phyloP scores from a whole-genome alignment of 2,113 vertebrate genomes.

The Morone chrysops region DNA sequence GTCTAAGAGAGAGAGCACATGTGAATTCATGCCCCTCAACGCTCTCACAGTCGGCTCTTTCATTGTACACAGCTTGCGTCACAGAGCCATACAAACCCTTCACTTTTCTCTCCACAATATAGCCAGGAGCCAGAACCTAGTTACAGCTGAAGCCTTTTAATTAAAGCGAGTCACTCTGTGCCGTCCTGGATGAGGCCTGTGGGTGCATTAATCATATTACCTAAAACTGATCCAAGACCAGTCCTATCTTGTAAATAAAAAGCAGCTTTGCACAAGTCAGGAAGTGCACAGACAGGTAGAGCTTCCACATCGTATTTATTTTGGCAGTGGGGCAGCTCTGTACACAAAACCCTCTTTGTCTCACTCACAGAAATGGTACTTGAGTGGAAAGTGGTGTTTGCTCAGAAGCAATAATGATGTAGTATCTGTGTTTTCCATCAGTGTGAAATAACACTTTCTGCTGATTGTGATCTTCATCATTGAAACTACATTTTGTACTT shows the following conservation, averaged over 20 bases:
- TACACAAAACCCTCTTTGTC: conserved; percentile 78
- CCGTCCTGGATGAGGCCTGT: conserved; percentile 32
- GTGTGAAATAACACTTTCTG: conserved; percentile 24
- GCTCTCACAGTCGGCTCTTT: conserved; percentile 67
- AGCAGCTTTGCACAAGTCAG: conserved; percentile 56
- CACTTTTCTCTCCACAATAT: conserved; percentile 58
- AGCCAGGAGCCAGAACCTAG: conserved; percentile 59
- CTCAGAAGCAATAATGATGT: conserved; percentile 48
- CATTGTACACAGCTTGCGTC: conserved; percentile 59
- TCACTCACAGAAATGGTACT: conserved; percentile 54
- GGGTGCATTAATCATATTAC: conserved; percentile 67
- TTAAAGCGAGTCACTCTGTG: conserved; percentile 56
- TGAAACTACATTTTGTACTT: not conserved
- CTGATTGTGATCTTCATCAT: conserved; percentile 46
- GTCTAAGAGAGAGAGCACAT: conserved; percentile 39
- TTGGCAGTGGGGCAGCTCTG: conserved; percentile 64
- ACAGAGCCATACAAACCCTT: conserved; percentile 44
- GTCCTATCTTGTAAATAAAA: conserved; percentile 71
- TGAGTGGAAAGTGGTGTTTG: conserved; percentile 56
- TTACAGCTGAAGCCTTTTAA: conserved; percentile 67
- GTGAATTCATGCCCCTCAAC: conserved; percentile 68
- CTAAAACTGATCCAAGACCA: conserved; percentile 55
- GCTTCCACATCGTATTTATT: conserved; percentile 72
- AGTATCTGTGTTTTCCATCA: conserved; percentile 64
- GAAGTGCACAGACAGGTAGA: conserved; percentile 77